Base-by-base conservation (phyloP, 1,140 invertebrate species). In the Lepidurus arcticus region DNA sequence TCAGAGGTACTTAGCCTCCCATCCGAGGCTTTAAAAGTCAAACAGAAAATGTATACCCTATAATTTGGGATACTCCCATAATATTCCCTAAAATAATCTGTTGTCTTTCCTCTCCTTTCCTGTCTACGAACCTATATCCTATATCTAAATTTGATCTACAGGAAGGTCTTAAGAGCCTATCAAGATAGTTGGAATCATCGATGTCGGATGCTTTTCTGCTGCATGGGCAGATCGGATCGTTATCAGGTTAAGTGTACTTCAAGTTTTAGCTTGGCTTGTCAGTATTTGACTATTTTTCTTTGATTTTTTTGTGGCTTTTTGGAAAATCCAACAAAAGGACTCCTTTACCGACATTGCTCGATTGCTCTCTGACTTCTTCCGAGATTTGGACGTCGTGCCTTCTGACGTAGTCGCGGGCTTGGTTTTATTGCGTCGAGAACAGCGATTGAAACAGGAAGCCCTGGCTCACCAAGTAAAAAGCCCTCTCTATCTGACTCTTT, bases 101-200 rank as follows among this genome's bases (percentile, higher is more conserved):
- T 75, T 7, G 74, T 42, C 74, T 13, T 42, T 75, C 21, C 7
- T 9, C 42, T 4, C 13, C 26, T 44, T 10, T 42, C 45, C 2
- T 10, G 16, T 44, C 10, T 16, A 4, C 10, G 45, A 47, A 65
- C 53, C 21, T n/a, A 65, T 24, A 24, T 24, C 24, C 24, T n/a
- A 24, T 65, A n/a, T 7, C 13, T 42, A 76, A 44, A 81, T 82
- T 76, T 82, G 79, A 82, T 83, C 83, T 83, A 42, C 84, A 95
- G 94, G 82, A 95, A 95, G 88, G 94, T 95, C 4, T 89, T 95
- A 81, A 87, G 93, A 80, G 92, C 93, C 10, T 96, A 96, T 85
- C 92, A 96, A 86, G 92, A 95, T 82, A 94, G 93, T 82, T 96
- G 94, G 94, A 91, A 96, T 82, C 90, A 93, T 83, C 87, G 94